A percentile compares a stretch with the other conserved stretches of the same genome.
Evolutionary conservation across 2,113 vertebrate genomes (phyloP).

Genomic region (Pampusana beccarii): DNA sequence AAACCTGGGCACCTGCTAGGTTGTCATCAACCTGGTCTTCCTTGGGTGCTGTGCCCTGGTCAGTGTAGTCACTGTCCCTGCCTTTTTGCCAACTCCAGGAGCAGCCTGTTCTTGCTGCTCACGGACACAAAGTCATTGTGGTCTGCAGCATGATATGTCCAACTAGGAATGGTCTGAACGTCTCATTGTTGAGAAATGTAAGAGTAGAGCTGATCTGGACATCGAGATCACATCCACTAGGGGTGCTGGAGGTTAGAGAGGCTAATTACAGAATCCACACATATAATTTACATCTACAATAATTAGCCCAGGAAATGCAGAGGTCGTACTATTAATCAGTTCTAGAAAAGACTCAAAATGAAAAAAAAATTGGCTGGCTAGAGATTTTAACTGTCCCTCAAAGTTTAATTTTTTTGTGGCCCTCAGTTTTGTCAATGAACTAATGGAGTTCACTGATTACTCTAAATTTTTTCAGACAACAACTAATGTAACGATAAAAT

Average conservation of each 20-base stretch:
- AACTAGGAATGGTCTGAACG: background rate
- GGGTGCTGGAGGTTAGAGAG: background rate
- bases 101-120: background rate
- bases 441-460: background rate
- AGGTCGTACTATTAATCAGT: background rate
- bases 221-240: background rate
- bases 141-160: background rate
- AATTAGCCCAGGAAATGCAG: background rate
- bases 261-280: background rate
- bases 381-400: background rate
- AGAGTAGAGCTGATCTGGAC: background rate
- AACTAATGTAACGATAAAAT: background rate
- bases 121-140: background rate
- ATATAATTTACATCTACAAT: background rate
- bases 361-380: background rate
- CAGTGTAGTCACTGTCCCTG: background rate
- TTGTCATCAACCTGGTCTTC: background rate
- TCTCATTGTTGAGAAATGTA: background rate
- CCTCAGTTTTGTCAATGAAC: background rate
- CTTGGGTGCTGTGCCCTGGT: too few species aligned
- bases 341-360: background rate
- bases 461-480: background rate
- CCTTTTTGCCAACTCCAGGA: background rate
- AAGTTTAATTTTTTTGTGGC: background rate
- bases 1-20: background rate